Conservation (phyloP, 2,113 vertebrate genomes). For the Recurvirostra avosetta region DNA sequence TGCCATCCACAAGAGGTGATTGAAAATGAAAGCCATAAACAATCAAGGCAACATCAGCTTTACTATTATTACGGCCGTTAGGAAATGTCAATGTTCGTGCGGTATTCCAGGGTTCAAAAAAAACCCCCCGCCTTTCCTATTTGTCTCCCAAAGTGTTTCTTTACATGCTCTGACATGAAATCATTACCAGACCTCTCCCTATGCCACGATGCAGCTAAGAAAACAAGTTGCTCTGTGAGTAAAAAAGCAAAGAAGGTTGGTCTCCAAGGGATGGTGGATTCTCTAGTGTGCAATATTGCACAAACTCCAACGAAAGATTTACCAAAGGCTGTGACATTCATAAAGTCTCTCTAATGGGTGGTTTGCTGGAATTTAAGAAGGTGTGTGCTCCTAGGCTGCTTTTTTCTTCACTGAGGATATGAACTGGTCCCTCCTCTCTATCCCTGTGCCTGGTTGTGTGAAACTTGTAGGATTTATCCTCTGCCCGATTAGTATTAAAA, state of each 20-base stretch:
- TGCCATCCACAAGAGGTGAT: not conserved
- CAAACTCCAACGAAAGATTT: not conserved
- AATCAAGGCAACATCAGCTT: not conserved
- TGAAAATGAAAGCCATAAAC: not conserved
- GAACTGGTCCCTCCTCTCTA: not conserved
- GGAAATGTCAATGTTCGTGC: not conserved
- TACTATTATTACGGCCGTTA: not conserved
- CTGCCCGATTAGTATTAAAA: not conserved
- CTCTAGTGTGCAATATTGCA: not conserved
- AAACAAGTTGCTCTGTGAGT: not conserved
- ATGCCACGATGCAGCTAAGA: fast-evolving
- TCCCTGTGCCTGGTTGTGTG: not conserved
- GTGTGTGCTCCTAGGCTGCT: not conserved
- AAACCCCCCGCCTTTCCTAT: not conserved
- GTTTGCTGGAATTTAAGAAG: not conserved
- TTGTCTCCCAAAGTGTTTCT: not conserved
- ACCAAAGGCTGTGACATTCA: not conserved
- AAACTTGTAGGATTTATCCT: not conserved
- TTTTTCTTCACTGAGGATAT: not conserved
- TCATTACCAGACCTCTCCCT: not conserved
- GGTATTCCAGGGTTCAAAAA: not conserved
- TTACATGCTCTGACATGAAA: not conserved
- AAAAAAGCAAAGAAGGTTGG: not conserved
- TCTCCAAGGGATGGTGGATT: not conserved
- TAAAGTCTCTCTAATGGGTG: not conserved